A percentile compares a stretch with the other conserved stretches of the same genome.
Conservation (phyloP, 2,113 vertebrate species). For the Nannobrachium achirus region DNA sequence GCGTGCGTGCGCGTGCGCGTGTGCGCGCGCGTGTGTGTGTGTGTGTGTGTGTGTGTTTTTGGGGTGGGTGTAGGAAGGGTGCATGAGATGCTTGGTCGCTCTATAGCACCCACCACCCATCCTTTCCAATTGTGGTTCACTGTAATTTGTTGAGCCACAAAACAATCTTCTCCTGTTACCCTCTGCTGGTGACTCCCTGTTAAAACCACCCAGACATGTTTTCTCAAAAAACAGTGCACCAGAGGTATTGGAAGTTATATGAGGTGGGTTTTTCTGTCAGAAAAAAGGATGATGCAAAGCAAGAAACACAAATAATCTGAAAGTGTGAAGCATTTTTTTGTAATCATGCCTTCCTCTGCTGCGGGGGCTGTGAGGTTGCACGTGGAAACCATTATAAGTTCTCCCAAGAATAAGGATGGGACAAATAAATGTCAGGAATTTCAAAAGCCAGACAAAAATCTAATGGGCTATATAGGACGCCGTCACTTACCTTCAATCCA, state of each 20-base stretch:
- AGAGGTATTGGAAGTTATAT: too few relatives aligned
- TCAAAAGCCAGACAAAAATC: constrained; percentile 49
- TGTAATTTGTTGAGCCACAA: background rate
- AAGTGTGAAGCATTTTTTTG: constrained; percentile 58
- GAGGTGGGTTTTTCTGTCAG: too few relatives aligned
- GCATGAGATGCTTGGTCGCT: constrained; percentile 24
- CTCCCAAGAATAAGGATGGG: constrained; percentile 69
- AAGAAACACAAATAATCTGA: constrained; percentile 49
- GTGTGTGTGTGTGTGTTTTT: constrained; percentile 6
- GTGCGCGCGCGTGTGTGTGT: too few relatives aligned
- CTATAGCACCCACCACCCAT: constrained; percentile 13
- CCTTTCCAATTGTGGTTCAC: background rate
- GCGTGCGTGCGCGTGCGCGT: too few relatives aligned
- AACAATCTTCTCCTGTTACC: background rate
- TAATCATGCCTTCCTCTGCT: constrained; percentile 68
- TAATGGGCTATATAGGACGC: constrained; percentile 43
- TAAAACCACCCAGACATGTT: too few relatives aligned
- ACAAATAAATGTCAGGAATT: constrained; percentile 76
- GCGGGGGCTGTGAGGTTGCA: constrained; percentile 58
- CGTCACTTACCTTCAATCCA: constrained; percentile 46
- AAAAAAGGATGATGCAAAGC: too few relatives aligned
- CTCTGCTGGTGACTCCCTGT: background rate
- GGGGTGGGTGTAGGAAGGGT: constrained; percentile 39
- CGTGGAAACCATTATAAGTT: constrained; percentile 73
- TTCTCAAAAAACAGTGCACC: too few relatives aligned